Evolutionary conservation across 2,113 vertebrate species (phyloP), one percentile per base, ranked within the genome.

Genomic region (Oncorhynchus nerka): DNA sequence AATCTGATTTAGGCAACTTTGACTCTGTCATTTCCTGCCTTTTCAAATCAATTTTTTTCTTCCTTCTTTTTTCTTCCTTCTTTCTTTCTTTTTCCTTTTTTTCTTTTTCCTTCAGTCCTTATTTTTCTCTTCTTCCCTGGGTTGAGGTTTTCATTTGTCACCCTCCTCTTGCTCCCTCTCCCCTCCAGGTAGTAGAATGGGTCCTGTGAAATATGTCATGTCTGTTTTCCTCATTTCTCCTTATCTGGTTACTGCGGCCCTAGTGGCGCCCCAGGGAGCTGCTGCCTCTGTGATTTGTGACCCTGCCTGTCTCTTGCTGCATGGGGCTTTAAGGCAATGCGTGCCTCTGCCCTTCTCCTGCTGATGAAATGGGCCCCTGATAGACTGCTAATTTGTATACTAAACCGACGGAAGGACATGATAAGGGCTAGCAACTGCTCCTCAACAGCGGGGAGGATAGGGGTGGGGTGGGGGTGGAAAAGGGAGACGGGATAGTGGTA

Each of bases 341-440:
- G 11, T 5, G 92, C 91, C 92, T 92, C 92, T 91, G 91, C 86
- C 92, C 91, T 90, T 90, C 92, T 92, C 70, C 84, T 79, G 55
- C 92, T 93, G 93, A 95, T 94, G 94, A 94, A 95, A 95, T 92
- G 85, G 93, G 90, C 89, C 92, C 88, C 93, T 86, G 91, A 94
- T 94, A 93, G 93, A 92, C 93, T 91, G 91, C 95, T 95, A 95
- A 96, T 96, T 96, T 95, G 94, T 95, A 95, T 94, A 95, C 93
- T 93, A 93, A 83, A 93, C 92, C 93, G 93, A 95, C 94, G 91
- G 93, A 92, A 91, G 88, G 93, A 91, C 81, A 85, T 94, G 94
- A 96, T 95, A 95, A 95, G 93, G 93, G 89, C 89, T 86, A 88
- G 84, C 94, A 95, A 95, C 94, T 95, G 94, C 92, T 93, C 78